Percentiles rank a stretch among this genome's conserved stretches.
phyloP scores from a whole-genome alignment of 2,888 invertebrate species.

The Aphrophora alni region DNA sequence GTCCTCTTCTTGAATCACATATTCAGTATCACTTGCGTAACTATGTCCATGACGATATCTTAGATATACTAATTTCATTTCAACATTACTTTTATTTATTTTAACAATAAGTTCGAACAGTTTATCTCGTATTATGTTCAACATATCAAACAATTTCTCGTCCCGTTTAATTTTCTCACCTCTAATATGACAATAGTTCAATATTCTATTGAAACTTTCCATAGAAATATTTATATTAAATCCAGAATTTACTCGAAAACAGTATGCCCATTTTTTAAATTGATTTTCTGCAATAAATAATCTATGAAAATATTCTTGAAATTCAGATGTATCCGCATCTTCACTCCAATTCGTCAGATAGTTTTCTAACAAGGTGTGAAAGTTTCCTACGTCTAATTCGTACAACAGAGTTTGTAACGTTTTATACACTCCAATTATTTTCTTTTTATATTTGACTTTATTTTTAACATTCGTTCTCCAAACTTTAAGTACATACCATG shows the following conservation, averaged over 20 bases:
- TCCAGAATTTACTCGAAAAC: slow-evolving; percentile 45
- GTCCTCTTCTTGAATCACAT: background rate
- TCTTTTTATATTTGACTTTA: slow-evolving; percentile 12
- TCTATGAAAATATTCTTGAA: background rate
- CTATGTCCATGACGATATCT: background rate
- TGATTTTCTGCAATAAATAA: background rate
- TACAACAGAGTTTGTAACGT: slow-evolving; percentile 3
- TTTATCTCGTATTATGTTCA: slow-evolving; percentile 49
- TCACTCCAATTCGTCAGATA: background rate
- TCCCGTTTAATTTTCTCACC: slow-evolving; percentile 49
- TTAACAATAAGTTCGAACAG: slow-evolving; percentile 47
- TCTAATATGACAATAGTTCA: slow-evolving; percentile 48
- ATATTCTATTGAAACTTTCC: slow-evolving; percentile 49
- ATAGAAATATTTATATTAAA: slow-evolving; percentile 51
- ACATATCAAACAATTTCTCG: slow-evolving; percentile 45
- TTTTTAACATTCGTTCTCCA: slow-evolving; percentile 22
- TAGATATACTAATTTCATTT: background rate
- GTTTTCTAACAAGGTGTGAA: background rate
- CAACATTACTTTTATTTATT: slow-evolving; percentile 51
- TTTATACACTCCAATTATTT: slow-evolving; percentile 18
- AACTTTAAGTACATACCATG: slow-evolving; percentile 50
- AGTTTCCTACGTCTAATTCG: slow-evolving; percentile 15
- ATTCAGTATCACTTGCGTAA: background rate
- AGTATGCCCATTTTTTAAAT: slow-evolving; percentile 47
- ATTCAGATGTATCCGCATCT: slow-evolving; percentile 2